A percentile compares a stretch with the other conserved stretches of the same genome.
phyloP scores from a whole-genome alignment of 2,113 vertebrate genomes.

The Poicephalus gulielmi region DNA sequence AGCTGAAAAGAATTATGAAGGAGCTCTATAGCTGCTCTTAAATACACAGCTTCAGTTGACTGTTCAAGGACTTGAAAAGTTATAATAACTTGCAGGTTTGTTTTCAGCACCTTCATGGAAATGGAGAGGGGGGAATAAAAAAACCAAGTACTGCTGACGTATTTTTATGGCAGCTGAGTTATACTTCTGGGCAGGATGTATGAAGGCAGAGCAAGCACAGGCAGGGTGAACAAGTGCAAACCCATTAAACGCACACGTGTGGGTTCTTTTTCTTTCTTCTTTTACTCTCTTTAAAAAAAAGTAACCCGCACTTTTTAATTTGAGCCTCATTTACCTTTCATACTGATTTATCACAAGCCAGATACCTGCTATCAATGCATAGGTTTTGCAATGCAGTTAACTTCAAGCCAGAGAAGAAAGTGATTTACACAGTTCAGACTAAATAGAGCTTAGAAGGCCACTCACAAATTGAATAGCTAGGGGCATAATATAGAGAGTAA shows the following conservation, averaged over 20 bases:
- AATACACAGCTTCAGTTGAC: not conserved
- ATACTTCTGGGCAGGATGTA: not conserved
- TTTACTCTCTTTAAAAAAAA: not conserved
- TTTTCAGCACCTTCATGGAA: constrained; percentile 11
- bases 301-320: not conserved
- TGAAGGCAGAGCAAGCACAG: not conserved
- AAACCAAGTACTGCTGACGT: not conserved
- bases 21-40: not conserved
- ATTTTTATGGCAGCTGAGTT: constrained; percentile 20
- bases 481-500: not conserved
- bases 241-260: not conserved
- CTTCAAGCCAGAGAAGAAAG: not conserved
- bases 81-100: not conserved
- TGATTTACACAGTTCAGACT: not conserved
- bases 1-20: not conserved
- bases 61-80: not conserved
- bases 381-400: not conserved
- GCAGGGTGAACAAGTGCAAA: constrained; percentile 27
- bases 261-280: not conserved
- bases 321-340: not conserved
- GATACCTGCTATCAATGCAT: not conserved
- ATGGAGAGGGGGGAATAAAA: not conserved
- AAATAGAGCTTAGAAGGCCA: not conserved
- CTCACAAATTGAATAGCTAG: not conserved
- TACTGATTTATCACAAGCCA: not conserved